Evolutionary conservation across 1,140 invertebrate genomes (phyloP).

Genomic region (Papilio aristodemus): DNA sequence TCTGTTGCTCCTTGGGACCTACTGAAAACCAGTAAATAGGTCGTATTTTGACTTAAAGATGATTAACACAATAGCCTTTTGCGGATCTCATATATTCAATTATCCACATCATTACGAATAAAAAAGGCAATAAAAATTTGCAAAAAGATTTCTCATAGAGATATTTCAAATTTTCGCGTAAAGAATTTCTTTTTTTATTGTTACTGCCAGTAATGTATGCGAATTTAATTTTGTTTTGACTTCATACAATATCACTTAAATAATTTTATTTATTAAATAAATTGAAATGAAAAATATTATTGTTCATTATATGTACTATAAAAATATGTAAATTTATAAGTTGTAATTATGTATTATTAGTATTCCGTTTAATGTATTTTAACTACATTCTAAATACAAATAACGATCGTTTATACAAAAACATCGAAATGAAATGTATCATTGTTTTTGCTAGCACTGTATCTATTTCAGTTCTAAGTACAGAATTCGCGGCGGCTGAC

Average conservation of each 20-base stretch:
- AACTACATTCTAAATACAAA: too few species aligned
- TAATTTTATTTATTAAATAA: too few species aligned
- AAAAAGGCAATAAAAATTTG: background rate
- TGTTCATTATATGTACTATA: too few species aligned
- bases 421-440: too few species aligned
- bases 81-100: background rate
- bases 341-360: too few species aligned
- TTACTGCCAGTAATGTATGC: background rate
- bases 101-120: background rate
- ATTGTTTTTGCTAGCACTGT: background rate
- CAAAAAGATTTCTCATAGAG: background rate
- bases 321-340: too few species aligned
- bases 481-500: conserved; percentile 32
- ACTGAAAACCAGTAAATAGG: too few species aligned
- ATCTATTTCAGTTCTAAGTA: conserved; percentile 32
- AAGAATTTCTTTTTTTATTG: background rate
- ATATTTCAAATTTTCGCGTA: background rate
- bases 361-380: too few species aligned
- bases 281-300: too few species aligned
- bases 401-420: background rate
- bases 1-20: too few species aligned
- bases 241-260: too few species aligned
- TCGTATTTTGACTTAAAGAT: too few species aligned
- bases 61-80: background rate
- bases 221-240: background rate